Base-by-base conservation (phyloP, 2,888 invertebrate species). In the Lagria hirta region DNA sequence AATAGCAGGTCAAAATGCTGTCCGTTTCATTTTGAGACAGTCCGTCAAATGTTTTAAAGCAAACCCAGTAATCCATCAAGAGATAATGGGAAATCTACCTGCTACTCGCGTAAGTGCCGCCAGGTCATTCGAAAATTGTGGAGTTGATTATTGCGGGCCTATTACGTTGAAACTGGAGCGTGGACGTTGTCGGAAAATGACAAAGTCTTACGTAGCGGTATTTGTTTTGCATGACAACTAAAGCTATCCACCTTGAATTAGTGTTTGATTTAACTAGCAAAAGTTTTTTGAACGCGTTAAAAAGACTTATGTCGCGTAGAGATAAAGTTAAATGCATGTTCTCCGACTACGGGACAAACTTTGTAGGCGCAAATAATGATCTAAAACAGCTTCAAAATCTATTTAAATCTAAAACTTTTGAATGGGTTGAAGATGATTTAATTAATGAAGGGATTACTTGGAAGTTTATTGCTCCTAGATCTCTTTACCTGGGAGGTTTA, bases 61-160 rank as follows among this genome's bases (percentile, higher is more conserved):
- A 4, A 35, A 35, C 7, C 16, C 23, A 24, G 7, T 3, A 6
- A 7, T 18, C 10, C 16, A 8, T 5, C 17, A 35, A 16, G 24
- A 35, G 26, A 17, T 38, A 13, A 38, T 29, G 38, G 38, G 14
- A 2, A 18, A 38, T 21, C 16, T 29, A 14, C 38, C 29, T 15
- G 16, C 7, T 4, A 3, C 14, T 4, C 20, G 38, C n/a, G 29
- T 38, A 6, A 28, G 8, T 6, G 15, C 29, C 2, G n/a, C 38
- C 8, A 2, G 10, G n/a, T 8, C 38, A 3, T 38, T 38, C 10
- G 22, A n/a, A 2, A 4, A 22, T 10, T 15, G 22, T 14, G 38
- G 28, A 7, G 11, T 38, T 3, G 38, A 38, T 29, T 38, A 38
- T 22, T 28, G 22, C 3, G 38, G 29, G 4, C 29, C 29, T 5